Evolutionary conservation across 2,888 invertebrate species (phyloP), one percentile per base, ranked within the genome.

Genomic region (Paralinhomoeus sp.): DNA sequence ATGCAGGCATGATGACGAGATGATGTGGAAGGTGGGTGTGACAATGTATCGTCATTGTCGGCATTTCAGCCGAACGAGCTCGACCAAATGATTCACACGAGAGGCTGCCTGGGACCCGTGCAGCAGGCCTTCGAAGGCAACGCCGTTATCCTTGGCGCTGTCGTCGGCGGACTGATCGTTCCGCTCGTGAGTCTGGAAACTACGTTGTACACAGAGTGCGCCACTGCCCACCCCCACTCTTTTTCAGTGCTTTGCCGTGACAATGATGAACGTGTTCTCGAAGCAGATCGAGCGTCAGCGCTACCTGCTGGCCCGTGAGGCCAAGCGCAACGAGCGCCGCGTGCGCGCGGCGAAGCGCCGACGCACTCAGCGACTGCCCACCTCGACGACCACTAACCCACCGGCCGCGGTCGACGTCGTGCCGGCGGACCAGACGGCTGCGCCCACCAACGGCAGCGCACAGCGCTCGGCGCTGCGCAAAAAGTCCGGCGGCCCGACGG

Each of bases 241-340:
- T 39, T 53, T 55, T 48, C 51, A 60, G 60, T 57, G 55, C 42
- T 40, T 60, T 15, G 54, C 54, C 15, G 55, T 60, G 2, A 58
- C 57, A 35, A 49, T 60, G 2, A 49, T 58, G 7, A 59, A 60
- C 47, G 50, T 61, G 31, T 49, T 60, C 33, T 57, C 58, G 2
- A 53, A 55, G 38, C 60, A 60, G 53, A 58, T 60, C 39, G 61
- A 60, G 35, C 58, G 57, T 43, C 60, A 60, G 43, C 51, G 51
- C 20, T 61, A 52, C 44, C 41, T 60, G 31, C 48, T 60, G 40
- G 56, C 54, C 22, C 47, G 57, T 39, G 57, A 60, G 50, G 56
- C 55, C 2, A 49, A 57, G 36, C 48, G 57, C 40, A 43, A 53
- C 37, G 57, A 57, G 21, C 46, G 58, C 37, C 47, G 57, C 18